phyloP scores from a whole-genome alignment of 2,797 vertebrate genomes.

The Notolabrus celidotus region DNA sequence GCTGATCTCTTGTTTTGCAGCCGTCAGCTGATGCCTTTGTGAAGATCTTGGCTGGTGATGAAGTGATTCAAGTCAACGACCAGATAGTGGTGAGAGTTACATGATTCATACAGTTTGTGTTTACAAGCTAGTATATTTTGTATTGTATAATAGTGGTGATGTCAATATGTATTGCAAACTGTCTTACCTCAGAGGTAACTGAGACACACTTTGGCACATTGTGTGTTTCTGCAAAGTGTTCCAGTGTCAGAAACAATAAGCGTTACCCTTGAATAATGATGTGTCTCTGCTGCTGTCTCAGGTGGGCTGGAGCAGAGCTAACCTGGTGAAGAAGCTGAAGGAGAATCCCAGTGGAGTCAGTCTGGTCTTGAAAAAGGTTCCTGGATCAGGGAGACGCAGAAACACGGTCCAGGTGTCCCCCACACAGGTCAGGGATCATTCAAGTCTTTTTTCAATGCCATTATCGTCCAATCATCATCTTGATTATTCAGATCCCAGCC shows the following conservation, averaged over 20 bases:
- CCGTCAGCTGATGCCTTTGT: slow-evolving; percentile 73
- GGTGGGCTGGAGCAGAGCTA: slow-evolving; percentile 93
- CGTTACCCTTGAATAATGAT: not conserved
- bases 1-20: slow-evolving; percentile 69
- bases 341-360: slow-evolving; percentile 85
- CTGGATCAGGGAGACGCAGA: slow-evolving; percentile 60
- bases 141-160: not conserved
- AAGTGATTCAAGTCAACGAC: slow-evolving; percentile 94
- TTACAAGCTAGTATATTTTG: not conserved
- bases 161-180: not conserved
- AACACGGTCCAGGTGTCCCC: slow-evolving; percentile 21
- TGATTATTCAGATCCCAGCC: not conserved
- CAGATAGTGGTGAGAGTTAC: slow-evolving; percentile 93
- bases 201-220: not conserved
- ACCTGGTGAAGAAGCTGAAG: slow-evolving; percentile 88
- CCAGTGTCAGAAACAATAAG: not conserved
- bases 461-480: not conserved
- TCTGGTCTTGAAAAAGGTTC: slow-evolving; percentile 92
- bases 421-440: slow-evolving; percentile 57
- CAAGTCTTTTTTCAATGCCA: slow-evolving; percentile 2
- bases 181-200: not conserved
- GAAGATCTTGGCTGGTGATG: slow-evolving; percentile 90
- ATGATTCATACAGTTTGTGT: not conserved
- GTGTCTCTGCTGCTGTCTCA: slow-evolving; percentile 53
- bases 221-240: not conserved